phyloP scores from a whole-genome alignment of 1,140 invertebrate genomes.

The Cyrtorhinus lividipennis region DNA sequence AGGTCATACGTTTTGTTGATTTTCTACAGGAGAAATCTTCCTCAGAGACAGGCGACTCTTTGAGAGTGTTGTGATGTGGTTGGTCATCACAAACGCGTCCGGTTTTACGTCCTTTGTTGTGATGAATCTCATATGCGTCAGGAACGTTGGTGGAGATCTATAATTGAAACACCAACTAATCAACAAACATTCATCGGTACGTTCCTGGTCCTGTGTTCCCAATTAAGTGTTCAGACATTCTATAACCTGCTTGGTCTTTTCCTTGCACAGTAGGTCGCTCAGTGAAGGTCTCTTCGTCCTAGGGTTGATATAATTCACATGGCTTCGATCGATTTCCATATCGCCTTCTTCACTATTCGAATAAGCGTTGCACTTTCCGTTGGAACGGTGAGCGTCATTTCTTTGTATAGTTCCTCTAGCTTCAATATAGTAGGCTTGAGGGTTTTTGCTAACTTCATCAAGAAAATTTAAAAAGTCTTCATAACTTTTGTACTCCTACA shows the following conservation, averaged over 20 bases:
- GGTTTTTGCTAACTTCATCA: constrained; percentile 34
- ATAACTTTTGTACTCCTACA: constrained; percentile 39
- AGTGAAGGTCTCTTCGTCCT: neutral
- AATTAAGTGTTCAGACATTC: neutral
- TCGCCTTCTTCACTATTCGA: neutral
- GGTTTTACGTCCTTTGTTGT: too few relatives aligned
- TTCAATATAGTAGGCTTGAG: neutral
- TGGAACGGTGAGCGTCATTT: neutral
- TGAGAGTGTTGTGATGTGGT: too few relatives aligned
- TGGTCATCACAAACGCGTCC: too few relatives aligned
- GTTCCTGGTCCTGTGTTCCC: too few relatives aligned
- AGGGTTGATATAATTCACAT: neutral
- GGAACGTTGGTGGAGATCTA: too few relatives aligned
- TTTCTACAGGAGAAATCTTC: too few relatives aligned
- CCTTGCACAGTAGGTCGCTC: neutral
- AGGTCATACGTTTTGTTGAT: neutral
- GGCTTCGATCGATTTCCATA: neutral
- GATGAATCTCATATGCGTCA: too few relatives aligned
- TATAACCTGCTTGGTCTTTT: neutral
- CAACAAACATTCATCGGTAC: too few relatives aligned
- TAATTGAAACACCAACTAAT: too few relatives aligned
- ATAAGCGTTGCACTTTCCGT: neutral
- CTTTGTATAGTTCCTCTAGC: constrained; percentile 8
- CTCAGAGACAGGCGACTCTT: too few relatives aligned
- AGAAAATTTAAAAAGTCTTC: constrained; percentile 39